Percentiles rank a stretch among this genome's conserved stretches.
These are phyloP conservation scores for Pheucticus melanocephalus DNA, from an alignment of 2,113 vertebrate species.

Conservation along the genomic window DNA sequence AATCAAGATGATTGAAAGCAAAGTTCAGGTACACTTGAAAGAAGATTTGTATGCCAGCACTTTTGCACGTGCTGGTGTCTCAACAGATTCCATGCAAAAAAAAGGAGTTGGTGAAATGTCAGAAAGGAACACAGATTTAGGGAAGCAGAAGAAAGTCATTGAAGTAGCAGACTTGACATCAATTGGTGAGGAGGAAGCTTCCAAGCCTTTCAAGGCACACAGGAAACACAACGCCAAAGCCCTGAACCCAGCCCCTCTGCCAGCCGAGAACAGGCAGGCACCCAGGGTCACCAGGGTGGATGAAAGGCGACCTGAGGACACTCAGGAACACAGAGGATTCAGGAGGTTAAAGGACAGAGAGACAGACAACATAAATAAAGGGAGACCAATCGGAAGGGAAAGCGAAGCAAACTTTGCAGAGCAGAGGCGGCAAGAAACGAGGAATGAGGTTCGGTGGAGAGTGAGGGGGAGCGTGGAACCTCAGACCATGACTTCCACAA, in stretches of 20 bases:
- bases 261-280: neutral
- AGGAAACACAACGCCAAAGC: neutral
- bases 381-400: neutral
- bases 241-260: neutral
- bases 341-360: neutral
- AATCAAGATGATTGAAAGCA: constrained; percentile 23
- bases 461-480: neutral
- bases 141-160: constrained; percentile 41
- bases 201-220: neutral
- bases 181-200: constrained; percentile 28
- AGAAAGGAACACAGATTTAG: neutral
- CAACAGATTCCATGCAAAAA: neutral
- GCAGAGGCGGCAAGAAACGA: constrained; percentile 29
- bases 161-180: constrained; percentile 34
- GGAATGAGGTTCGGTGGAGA: constrained; percentile 8
- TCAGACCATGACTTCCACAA: neutral
- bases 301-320: neutral
- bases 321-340: neutral
- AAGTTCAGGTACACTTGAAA: constrained; percentile 32
- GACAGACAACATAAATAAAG: neutral
- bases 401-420: neutral
- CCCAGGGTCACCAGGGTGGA: neutral
- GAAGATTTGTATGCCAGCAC: constrained; percentile 4
- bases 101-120: neutral
- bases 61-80: neutral